Percentiles rank a stretch among this genome's conserved stretches.
Evolutionary conservation across 2,797 vertebrate genomes (phyloP).

Genomic region (Thaleichthys pacificus): DNA sequence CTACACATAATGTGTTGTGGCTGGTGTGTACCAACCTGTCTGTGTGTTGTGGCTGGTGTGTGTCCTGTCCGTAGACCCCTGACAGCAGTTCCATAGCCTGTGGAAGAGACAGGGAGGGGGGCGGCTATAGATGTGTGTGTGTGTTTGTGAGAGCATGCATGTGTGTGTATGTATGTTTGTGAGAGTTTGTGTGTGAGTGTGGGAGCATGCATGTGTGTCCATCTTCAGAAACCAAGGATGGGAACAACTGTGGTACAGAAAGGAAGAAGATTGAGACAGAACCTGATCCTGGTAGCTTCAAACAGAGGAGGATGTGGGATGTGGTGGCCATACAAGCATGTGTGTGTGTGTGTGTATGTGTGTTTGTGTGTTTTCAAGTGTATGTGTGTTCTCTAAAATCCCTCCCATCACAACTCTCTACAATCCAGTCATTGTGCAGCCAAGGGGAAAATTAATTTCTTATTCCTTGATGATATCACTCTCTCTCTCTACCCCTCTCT

Average conservation of each 20-base stretch:
- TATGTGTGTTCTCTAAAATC: background rate
- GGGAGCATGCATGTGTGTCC: too few relatives aligned
- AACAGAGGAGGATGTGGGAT: conserved; percentile 10
- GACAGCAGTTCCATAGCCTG: conserved; percentile 31
- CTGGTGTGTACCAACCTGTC: background rate
- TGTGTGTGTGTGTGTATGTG: background rate
- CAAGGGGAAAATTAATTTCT: background rate
- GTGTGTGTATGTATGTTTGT: too few relatives aligned
- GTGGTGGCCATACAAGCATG: conserved; percentile 15
- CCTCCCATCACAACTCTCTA: background rate
- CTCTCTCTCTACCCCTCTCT: background rate
- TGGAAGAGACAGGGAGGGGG: background rate
- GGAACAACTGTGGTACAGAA: too few relatives aligned
- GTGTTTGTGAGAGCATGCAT: background rate
- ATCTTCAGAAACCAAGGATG: too few relatives aligned
- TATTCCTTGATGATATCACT: background rate
- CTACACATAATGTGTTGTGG: background rate
- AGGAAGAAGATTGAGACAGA: too few relatives aligned
- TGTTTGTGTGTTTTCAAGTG: background rate
- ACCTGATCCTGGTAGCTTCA: too few relatives aligned
- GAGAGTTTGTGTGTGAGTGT: too few relatives aligned
- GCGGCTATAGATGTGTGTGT: background rate
- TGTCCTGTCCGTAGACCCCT: conserved; percentile 14
- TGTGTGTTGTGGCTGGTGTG: background rate
- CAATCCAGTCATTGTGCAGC: background rate